Conservation (phyloP, 2,797 vertebrate species). For the Coregonus sp. region DNA sequence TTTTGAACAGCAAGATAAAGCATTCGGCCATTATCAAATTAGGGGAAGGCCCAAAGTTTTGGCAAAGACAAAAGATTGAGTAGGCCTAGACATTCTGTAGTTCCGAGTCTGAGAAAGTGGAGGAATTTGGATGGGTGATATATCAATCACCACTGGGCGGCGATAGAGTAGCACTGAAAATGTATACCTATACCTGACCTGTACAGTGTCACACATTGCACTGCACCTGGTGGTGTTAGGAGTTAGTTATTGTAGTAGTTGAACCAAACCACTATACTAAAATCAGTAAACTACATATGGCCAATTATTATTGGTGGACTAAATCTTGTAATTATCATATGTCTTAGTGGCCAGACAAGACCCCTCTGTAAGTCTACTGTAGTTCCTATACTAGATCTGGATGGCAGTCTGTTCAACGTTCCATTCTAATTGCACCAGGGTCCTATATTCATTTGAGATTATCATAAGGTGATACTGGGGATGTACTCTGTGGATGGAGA, state of each 20-base stretch:
- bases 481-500: not conserved
- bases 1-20: too few species aligned
- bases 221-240: not conserved
- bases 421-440: not conserved
- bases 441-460: not conserved
- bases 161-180: slow-evolving; percentile 13
- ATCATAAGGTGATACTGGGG: not conserved
- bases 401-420: not conserved
- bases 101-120: not conserved
- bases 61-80: too few species aligned
- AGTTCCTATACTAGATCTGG: not conserved
- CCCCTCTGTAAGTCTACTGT: not conserved
- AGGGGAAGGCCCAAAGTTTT: too few species aligned
- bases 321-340: not conserved
- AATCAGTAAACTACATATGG: too few species aligned
- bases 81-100: not conserved
- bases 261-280: too few species aligned
- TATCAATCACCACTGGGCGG: slow-evolving; percentile 23
- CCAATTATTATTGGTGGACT: not conserved
- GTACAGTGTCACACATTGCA: not conserved
- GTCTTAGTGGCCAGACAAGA: not conserved
- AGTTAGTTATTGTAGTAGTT: not conserved
- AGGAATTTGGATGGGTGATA: not conserved
- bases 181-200: not conserved
- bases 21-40: too few species aligned